A percentile compares a stretch with the other conserved stretches of the same genome.
Evolutionary conservation across 2,888 invertebrate genomes (phyloP).

Genomic region (Phyto melanocephala): DNA sequence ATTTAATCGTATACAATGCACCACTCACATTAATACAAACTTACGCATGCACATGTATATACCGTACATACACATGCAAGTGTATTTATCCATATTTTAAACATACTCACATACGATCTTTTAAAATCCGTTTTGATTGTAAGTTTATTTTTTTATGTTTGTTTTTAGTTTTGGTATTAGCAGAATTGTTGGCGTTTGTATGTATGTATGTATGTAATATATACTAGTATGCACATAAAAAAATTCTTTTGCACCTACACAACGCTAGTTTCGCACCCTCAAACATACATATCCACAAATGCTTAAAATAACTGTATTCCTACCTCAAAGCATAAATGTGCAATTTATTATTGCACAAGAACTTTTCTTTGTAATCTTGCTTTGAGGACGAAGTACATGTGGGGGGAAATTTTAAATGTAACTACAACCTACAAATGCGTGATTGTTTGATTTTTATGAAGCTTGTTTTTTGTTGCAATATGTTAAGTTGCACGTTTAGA

Average conservation of each 20-base stretch:
- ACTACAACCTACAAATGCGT: not conserved
- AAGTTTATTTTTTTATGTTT: slow-evolving; percentile 20
- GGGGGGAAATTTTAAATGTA: no score
- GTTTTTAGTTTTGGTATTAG: not conserved
- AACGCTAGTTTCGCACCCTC: no score
- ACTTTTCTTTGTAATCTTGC: slow-evolving; percentile 42
- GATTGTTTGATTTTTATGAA: slow-evolving; percentile 20
- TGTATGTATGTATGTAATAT: not conserved
- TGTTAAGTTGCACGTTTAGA: slow-evolving; percentile 52
- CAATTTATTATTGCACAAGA: slow-evolving; percentile 47
- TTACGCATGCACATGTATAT: not conserved
- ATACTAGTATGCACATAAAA: slow-evolving; percentile 20
- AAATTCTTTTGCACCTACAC: slow-evolving; percentile 16
- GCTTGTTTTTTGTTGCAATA: slow-evolving; percentile 29
- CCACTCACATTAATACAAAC: not conserved
- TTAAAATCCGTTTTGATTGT: slow-evolving; percentile 47
- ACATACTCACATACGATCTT: slow-evolving; percentile 36
- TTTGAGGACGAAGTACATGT: not conserved
- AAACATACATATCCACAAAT: no score
- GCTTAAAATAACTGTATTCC: no score
- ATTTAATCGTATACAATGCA: slow-evolving; percentile 52
- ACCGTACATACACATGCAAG: not conserved
- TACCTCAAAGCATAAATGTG: slow-evolving; percentile 36
- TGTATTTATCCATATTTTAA: not conserved
- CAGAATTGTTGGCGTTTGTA: not conserved